phyloP scores from a whole-genome alignment of 1,140 invertebrate species.

The Adelges cooleyi region DNA sequence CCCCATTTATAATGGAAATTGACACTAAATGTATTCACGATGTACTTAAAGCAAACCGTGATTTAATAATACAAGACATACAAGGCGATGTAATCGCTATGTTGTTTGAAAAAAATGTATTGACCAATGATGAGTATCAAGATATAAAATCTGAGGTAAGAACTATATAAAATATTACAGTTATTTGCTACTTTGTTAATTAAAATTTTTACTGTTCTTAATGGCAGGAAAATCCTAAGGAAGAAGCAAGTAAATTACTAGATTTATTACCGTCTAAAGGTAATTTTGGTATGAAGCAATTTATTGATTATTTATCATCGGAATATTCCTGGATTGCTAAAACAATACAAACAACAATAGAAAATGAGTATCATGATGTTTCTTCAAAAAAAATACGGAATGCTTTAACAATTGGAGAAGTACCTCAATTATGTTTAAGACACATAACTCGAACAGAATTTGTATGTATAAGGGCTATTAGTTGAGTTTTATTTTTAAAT shows the following conservation, averaged over 20 bases:
- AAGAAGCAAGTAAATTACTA: background rate
- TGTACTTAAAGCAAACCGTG: background rate
- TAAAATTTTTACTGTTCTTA: background rate
- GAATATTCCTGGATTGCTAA: conserved; percentile 27
- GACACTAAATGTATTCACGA: background rate
- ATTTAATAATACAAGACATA: conserved; percentile 5
- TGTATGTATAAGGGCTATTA: conserved; percentile 36
- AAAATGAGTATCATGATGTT: background rate
- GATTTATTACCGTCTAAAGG: conserved; percentile 4
- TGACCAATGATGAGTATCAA: background rate
- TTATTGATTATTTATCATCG: conserved; percentile 13
- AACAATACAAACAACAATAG: background rate
- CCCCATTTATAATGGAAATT: background rate
- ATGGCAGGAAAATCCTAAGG: background rate
- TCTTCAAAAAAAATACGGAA: conserved; percentile 34
- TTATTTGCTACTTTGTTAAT: background rate
- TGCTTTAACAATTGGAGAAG: conserved; percentile 41
- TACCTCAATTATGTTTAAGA: conserved; percentile 42
- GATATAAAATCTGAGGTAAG: conserved; percentile 3
- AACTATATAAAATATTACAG: background rate
- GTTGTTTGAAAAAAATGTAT: background rate
- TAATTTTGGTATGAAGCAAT: background rate
- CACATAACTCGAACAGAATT: conserved; percentile 40
- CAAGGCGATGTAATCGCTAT: background rate
- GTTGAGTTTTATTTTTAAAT: conserved; percentile 2